These are phyloP conservation scores for Stigmatopora nigra DNA, from an alignment of 2,113 vertebrate species.

Conservation along the genomic window DNA sequence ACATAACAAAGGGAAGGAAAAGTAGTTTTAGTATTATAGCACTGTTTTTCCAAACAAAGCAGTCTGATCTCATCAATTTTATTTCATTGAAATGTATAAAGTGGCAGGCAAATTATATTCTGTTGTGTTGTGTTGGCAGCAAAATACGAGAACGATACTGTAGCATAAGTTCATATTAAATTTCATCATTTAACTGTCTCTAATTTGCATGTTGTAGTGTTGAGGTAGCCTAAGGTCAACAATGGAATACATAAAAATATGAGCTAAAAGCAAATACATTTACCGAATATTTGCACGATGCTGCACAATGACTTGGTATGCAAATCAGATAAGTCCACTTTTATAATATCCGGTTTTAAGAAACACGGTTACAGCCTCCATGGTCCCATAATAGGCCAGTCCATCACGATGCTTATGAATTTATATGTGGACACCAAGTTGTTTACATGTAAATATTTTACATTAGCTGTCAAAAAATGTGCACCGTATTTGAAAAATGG, in stretches of 20 bases:
- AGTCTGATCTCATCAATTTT: neutral
- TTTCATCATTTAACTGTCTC: neutral
- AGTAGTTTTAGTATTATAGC: neutral
- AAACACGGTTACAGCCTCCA: neutral
- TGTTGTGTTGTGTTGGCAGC: neutral
- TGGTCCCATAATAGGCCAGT: neutral
- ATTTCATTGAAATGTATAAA: neutral
- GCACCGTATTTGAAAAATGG: neutral
- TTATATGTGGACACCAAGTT: neutral
- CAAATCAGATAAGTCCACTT: slow-evolving; percentile 1
- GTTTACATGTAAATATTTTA: neutral
- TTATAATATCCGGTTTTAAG: neutral
- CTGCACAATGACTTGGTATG: neutral
- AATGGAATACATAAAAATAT: no score
- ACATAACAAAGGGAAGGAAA: neutral
- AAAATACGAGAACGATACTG: neutral
- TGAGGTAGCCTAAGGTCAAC: neutral
- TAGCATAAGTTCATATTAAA: neutral
- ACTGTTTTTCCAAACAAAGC: neutral
- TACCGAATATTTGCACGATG: neutral
- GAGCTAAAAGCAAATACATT: neutral
- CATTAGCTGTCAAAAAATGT: neutral
- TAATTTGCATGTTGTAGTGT: neutral
- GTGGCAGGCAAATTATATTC: neutral
- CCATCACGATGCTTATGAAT: neutral